Base-by-base conservation (phyloP, 1,140 invertebrate species). In the Brachionus manjavacas region DNA sequence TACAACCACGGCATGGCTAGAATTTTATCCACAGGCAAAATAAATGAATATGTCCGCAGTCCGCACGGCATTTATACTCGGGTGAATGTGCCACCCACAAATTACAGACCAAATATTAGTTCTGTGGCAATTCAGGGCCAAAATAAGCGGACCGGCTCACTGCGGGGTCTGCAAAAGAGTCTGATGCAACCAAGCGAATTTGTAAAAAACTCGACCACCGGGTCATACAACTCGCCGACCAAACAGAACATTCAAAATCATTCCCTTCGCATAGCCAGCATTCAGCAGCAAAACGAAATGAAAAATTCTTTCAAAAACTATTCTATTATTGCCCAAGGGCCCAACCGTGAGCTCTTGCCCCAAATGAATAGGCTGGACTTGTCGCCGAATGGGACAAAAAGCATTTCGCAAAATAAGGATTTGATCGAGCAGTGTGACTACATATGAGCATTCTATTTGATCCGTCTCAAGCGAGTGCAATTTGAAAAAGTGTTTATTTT, bases 11-110 rank as follows among this genome's bases (percentile, higher is more conserved):
- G 46, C 0, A 49, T 25, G 46, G 35, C 76, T 0, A 64, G 55
- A 20, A 80, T 55, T 80, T 23, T 60, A 46, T 68, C 79, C 4
- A 39, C 79, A 3, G 52, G 52, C 28, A 64, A 80, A 64, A 68
- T 68, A 43, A 81, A 43, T 25, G 79, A 81, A 16, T 81, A 81
- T 68, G 79, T 81, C 20, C 20, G 79, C 12, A 64, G 79, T 64
- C 79, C 79, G 0, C 79, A 81, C 43, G 79, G 79, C 8, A 81
- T 81, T 35, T 81, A 81, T 28, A 81, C 79, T n/a, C 49, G 79
- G 14, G 79, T 81, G 7, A 81, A 81, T 68, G 79, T 81, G 12
- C 52, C 79, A 3, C 79, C 79, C 23, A 64, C 23, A 28, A 76
- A 76, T 49, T 76, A 76, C 20, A 76, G 31, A 14, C 16, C 41